phyloP scores from a whole-genome alignment of 2,888 invertebrate species.

The Callosobruchus maculatus region DNA sequence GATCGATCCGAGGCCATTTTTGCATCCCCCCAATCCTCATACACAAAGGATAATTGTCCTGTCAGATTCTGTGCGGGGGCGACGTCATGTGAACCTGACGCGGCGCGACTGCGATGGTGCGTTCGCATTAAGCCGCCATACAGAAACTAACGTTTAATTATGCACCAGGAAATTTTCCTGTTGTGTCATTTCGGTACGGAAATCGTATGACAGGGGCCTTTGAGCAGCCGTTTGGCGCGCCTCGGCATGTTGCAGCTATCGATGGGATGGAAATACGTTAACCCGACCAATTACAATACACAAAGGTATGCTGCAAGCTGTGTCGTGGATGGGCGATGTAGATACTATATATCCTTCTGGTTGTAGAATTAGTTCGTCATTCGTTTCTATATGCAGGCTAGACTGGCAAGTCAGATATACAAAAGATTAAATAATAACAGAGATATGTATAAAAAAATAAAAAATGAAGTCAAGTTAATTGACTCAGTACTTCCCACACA shows the following conservation, averaged over 20 bases:
- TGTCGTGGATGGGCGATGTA: no score
- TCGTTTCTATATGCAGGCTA: no score
- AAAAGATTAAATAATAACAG: no score
- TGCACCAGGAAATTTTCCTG: not conserved
- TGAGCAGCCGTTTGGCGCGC: not conserved
- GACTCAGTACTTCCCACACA: no score
- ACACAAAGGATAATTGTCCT: not conserved
- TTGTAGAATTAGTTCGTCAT: no score
- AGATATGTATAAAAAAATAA: no score
- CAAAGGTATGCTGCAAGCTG: not conserved
- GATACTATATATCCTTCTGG: no score
- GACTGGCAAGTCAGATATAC: no score
- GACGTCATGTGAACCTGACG: not conserved
- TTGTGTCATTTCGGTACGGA: not conserved
- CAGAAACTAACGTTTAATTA: not conserved
- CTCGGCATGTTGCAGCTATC: not conserved
- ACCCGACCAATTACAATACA: not conserved
- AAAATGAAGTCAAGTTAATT: no score
- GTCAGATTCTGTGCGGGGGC: not conserved
- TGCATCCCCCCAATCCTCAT: not conserved
- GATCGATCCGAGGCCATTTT: not conserved
- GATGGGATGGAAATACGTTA: not conserved
- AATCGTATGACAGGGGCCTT: not conserved
- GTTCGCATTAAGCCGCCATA: not conserved
- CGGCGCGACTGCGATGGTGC: not conserved